Evolutionary conservation across 2,888 invertebrate species (phyloP).

Genomic region (Lissocephala sabroskyi): DNA sequence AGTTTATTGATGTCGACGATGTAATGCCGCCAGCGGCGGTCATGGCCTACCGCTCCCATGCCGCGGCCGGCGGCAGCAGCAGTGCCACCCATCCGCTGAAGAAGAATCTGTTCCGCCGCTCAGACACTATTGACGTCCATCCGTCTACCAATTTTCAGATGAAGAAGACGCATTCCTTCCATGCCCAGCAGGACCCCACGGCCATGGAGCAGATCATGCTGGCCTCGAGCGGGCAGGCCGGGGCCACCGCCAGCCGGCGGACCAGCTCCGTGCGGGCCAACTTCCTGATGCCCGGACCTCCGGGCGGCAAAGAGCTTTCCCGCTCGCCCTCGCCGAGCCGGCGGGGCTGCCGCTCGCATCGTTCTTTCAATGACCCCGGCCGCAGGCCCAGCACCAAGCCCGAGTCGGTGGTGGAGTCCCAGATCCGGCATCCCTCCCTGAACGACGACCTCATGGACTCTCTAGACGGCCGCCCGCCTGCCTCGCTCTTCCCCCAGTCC

Average conservation of each 20-base stretch:
- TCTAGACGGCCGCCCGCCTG: slow-evolving; percentile 41
- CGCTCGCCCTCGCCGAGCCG: slow-evolving; percentile 71
- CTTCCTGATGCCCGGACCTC: slow-evolving; percentile 69
- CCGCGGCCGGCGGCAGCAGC: slow-evolving; percentile 43
- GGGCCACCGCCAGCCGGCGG: slow-evolving; percentile 65
- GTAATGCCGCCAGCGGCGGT: slow-evolving; percentile 44
- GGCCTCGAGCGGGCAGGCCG: slow-evolving; percentile 26
- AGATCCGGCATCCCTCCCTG: slow-evolving; percentile 71
- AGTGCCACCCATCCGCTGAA: slow-evolving; percentile 64
- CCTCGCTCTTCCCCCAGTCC: slow-evolving; percentile 57
- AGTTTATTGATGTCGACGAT: slow-evolving; percentile 67
- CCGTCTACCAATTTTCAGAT: slow-evolving; percentile 72
- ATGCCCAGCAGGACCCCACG: slow-evolving; percentile 71
- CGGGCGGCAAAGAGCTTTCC: slow-evolving; percentile 63
- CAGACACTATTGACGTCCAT: slow-evolving; percentile 73
- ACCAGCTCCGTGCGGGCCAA: slow-evolving; percentile 71
- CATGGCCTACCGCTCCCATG: slow-evolving; percentile 48
- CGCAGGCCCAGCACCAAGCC: slow-evolving; percentile 66
- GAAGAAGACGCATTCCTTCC: slow-evolving; percentile 73
- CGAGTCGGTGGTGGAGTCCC: slow-evolving; percentile 66
- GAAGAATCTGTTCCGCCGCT: slow-evolving; percentile 71
- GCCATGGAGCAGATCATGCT: slow-evolving; percentile 67
- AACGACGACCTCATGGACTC: slow-evolving; percentile 71
- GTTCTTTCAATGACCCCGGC: slow-evolving; percentile 70
- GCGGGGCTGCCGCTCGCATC: slow-evolving; percentile 71